Base-by-base conservation (phyloP, 2,113 vertebrate genomes). In the Melanerpes aurifrons region DNA sequence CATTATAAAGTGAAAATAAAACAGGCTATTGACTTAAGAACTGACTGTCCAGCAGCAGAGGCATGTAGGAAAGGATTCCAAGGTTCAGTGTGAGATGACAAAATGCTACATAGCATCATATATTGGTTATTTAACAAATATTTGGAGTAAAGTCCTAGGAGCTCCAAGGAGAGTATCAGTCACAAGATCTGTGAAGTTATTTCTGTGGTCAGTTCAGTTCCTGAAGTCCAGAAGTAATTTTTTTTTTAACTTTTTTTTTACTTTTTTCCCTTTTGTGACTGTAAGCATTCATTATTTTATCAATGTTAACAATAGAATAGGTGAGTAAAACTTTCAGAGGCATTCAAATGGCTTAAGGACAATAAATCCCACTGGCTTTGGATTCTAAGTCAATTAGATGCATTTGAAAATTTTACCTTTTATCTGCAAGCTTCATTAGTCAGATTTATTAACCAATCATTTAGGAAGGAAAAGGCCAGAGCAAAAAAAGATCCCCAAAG, bases 391-490 rank as follows among this genome's bases (percentile, higher is more conserved):
- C 94, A 96, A 95, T 96, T 92, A 95, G 94, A 86, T 93, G 79
- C 80, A 87, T 96, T 96, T 95, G 90, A 95, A 96, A 93, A 86
- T 94, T 94, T 89, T 96, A 94, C 89, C 86, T 94, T 96, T 93
- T 95, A 95, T 95, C 87, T 96, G n/a, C 62, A 95, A 79, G 90
- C 87, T 94, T 94, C 91, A 95, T 94, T 96, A 94, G 77, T 94
- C 87, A 95, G 90, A 95, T 96, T 95, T 96, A 94, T 94, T 96
- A 96, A 94, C 87, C 94, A 96, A 94, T 95, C 93, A 93, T 91
- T 89, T 80, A 94, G 54, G 62, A 95, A 88, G 87, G 90, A 94
- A 95, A 89, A 82, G 93, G 67, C 86, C 90, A 93, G 87, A 94
- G 90, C 67, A 88, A 95, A 95, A 95, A 47, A 95, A 47, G 90